Evolutionary conservation across 2,113 vertebrate species (phyloP).

Genomic region (Uropsilus gracilis): DNA sequence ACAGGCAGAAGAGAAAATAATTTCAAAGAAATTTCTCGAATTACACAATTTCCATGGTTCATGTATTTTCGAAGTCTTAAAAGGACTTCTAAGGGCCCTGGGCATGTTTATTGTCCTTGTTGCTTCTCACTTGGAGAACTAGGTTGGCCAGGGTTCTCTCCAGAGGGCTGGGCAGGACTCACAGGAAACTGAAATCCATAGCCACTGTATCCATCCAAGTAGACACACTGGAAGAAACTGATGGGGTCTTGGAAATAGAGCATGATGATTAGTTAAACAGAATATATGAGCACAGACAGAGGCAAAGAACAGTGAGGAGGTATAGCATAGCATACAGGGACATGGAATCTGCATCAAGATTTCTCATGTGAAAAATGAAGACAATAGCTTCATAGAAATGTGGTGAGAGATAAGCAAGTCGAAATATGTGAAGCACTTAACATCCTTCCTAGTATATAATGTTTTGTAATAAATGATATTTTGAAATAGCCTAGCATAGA

Average conservation of each 20-base stretch:
- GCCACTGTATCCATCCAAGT: slow-evolving; percentile 87
- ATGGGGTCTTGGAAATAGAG: slow-evolving; percentile 83
- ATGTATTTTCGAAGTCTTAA: slow-evolving; percentile 77
- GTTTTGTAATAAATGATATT: not conserved
- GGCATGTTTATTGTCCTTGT: slow-evolving; percentile 80
- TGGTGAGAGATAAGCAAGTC: not conserved
- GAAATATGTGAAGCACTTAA: not conserved
- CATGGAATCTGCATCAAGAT: not conserved
- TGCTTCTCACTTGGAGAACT: slow-evolving; percentile 82
- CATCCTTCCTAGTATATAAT: not conserved
- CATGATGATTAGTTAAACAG: not conserved
- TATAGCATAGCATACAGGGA: fast-evolving
- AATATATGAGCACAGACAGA: not conserved
- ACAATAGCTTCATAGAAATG: not conserved
- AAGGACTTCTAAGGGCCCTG: not conserved
- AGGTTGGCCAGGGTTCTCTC: slow-evolving; percentile 75
- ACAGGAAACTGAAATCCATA: slow-evolving; percentile 86
- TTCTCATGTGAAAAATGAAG: not conserved
- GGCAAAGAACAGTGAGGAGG: not conserved
- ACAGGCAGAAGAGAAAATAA: slow-evolving; percentile 56
- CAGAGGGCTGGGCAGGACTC: slow-evolving; percentile 77
- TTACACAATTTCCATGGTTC: slow-evolving; percentile 33
- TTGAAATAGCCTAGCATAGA: not conserved
- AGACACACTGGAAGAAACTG: slow-evolving; percentile 89
- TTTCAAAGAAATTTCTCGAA: slow-evolving; percentile 63